Conservation (phyloP, 2,888 invertebrate genomes). For the Orthosia cruda region DNA sequence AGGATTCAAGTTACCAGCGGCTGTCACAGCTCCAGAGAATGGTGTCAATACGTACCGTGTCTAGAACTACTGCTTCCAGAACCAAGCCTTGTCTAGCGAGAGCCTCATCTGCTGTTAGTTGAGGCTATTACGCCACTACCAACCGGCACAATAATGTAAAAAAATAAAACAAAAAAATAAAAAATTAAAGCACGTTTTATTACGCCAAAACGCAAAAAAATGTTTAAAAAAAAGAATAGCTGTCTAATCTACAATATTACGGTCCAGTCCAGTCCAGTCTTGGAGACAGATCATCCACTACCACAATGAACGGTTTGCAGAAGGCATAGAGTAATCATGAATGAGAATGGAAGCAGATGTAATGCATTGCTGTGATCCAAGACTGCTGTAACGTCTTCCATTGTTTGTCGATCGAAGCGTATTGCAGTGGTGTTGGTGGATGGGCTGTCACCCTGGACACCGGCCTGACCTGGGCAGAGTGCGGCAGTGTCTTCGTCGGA, state of each 20-base stretch:
- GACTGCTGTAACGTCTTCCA: neutral
- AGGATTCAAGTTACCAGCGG: neutral
- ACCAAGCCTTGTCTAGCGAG: neutral
- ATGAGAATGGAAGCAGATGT: conserved; percentile 7
- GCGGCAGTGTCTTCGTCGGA: conserved; percentile 97
- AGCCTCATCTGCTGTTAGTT: neutral
- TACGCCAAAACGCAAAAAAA: conserved; percentile 1
- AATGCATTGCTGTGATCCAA: neutral
- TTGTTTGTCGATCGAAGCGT: conserved; percentile 4
- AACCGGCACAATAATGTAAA: neutral
- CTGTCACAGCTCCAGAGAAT: neutral
- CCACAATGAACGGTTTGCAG: neutral
- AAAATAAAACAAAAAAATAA: conserved; percentile 39
- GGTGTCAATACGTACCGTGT: neutral
- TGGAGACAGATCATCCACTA: neutral
- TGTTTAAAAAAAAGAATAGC: conserved; percentile 9
- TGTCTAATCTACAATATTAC: conserved; percentile 31
- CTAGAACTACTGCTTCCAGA: neutral
- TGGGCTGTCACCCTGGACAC: neutral
- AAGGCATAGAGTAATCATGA: conserved; percentile 10
- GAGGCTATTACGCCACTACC: neutral
- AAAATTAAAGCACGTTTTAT: conserved; percentile 19
- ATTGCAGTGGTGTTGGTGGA: conserved; percentile 12
- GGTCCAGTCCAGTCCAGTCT: neutral
- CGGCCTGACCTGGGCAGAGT: conserved; percentile 95